A percentile compares a stretch with the other conserved stretches of the same genome.
phyloP scores from a whole-genome alignment of 2,797 vertebrate species.

The Enteromius radiatus region DNA sequence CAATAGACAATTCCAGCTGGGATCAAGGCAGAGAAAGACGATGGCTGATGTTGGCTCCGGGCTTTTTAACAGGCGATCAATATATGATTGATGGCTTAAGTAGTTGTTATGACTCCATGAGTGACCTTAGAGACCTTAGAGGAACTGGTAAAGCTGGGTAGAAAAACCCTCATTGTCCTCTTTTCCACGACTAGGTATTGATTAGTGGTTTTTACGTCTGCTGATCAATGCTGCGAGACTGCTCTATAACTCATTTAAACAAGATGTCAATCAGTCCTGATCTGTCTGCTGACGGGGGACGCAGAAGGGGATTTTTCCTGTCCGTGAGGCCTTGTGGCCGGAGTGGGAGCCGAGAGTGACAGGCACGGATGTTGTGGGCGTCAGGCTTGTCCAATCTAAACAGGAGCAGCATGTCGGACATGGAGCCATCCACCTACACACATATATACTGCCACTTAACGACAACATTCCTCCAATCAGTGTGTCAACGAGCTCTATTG shows the following conservation, averaged over 20 bases:
- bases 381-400: conserved; percentile 68
- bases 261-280: conserved; percentile 49
- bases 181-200: conserved; percentile 66
- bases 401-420: conserved; percentile 70
- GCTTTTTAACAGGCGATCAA: conserved; percentile 58
- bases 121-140: conserved; percentile 41
- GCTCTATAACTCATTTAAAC: conserved; percentile 44
- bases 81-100: conserved; percentile 57
- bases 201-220: conserved; percentile 70
- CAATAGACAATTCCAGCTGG: conserved; percentile 41
- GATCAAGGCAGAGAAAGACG: conserved; percentile 43
- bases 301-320: conserved; percentile 34
- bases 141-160: conserved; percentile 23
- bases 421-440: conserved; percentile 74
- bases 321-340: conserved; percentile 26
- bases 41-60: conserved; percentile 27
- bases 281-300: conserved; percentile 15
- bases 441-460: conserved; percentile 56
- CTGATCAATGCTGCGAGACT: conserved; percentile 46
- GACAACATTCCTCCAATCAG: conserved; percentile 52
- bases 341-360: conserved; percentile 47
- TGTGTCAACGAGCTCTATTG: conserved; percentile 45
- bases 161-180: conserved; percentile 48
- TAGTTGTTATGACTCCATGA: conserved; percentile 49
- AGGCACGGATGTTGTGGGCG: conserved; percentile 51